phyloP scores from a whole-genome alignment of 1,140 invertebrate species.

The Drosophila tsacasi region DNA sequence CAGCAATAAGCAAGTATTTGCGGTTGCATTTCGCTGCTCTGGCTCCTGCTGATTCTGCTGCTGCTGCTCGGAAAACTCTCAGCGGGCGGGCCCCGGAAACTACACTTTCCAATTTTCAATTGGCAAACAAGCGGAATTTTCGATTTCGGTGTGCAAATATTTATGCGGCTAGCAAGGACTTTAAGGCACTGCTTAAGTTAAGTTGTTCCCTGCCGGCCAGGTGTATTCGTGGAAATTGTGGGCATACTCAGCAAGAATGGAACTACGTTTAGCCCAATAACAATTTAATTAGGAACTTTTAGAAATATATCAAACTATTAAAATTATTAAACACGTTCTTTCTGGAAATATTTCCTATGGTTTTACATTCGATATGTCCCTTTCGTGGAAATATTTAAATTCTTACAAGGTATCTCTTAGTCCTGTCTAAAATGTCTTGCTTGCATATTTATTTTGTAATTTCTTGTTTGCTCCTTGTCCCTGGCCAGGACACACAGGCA shows the following conservation, averaged over 20 bases:
- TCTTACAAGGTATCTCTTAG: slow-evolving; percentile 1
- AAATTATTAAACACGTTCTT: not conserved
- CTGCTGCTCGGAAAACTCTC: slow-evolving; percentile 37
- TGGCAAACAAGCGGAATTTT: slow-evolving; percentile 65
- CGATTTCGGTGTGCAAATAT: slow-evolving; percentile 69
- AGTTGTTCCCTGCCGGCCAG: slow-evolving; percentile 6
- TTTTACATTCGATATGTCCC: not conserved
- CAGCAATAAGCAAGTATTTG: slow-evolving; percentile 73
- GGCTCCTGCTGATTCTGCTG: slow-evolving; percentile 5
- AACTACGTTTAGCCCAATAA: not conserved
- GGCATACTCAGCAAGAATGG: not conserved
- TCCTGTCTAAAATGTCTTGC: not conserved
- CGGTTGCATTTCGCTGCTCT: slow-evolving; percentile 55
- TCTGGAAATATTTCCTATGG: not conserved
- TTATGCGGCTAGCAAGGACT: slow-evolving; percentile 46
- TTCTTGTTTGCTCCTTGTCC: slow-evolving; percentile 12
- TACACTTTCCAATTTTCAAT: slow-evolving; percentile 70
- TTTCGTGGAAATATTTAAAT: not conserved
- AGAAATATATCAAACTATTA: too few species aligned
- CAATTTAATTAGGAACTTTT: not conserved
- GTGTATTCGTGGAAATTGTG: not conserved
- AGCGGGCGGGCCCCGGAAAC: slow-evolving; percentile 31
- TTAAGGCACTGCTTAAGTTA: slow-evolving; percentile 34
- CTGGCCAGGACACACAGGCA: slow-evolving; percentile 24
- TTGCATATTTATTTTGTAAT: slow-evolving; percentile 14